phyloP scores from a whole-genome alignment of 2,113 vertebrate species.

The Xenopus tropicalis region DNA sequence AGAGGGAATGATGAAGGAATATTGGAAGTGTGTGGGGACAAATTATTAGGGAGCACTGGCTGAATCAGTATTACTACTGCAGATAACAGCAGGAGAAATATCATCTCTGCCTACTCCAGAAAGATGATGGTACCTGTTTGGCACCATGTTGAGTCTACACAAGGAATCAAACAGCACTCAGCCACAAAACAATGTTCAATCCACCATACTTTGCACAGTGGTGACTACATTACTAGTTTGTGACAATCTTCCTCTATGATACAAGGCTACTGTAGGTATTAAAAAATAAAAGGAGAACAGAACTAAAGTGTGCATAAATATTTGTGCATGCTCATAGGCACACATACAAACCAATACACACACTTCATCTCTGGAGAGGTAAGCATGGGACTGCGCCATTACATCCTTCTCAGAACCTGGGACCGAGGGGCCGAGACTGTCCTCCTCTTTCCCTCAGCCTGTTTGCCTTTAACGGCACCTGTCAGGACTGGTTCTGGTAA shows the following conservation, averaged over 20 bases:
- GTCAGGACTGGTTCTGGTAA: conserved; percentile 90
- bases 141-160: not conserved
- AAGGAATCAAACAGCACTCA: not conserved
- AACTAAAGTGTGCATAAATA: not conserved
- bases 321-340: not conserved
- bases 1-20: not conserved
- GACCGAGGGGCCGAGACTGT: not conserved
- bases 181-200: not conserved
- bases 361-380: not conserved
- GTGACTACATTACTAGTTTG: not conserved
- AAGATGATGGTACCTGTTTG: not conserved
- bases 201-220: not conserved
- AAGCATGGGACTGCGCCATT: not conserved
- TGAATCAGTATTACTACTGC: not conserved
- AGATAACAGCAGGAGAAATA: not conserved
- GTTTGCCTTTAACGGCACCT: conserved; percentile 15
- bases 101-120: not conserved
- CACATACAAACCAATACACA: not conserved
- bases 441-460: conserved; percentile 9
- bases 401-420: conserved; percentile 7
- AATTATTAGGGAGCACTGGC: not conserved
- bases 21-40: not conserved
- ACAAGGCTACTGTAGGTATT: not conserved
- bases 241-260: not conserved
- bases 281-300: not conserved